A percentile compares a stretch with the other conserved stretches of the same genome.
Conservation (phyloP, 53 echinoderm and acorn worm genomes). For the Mesocentrotus franciscanus region DNA sequence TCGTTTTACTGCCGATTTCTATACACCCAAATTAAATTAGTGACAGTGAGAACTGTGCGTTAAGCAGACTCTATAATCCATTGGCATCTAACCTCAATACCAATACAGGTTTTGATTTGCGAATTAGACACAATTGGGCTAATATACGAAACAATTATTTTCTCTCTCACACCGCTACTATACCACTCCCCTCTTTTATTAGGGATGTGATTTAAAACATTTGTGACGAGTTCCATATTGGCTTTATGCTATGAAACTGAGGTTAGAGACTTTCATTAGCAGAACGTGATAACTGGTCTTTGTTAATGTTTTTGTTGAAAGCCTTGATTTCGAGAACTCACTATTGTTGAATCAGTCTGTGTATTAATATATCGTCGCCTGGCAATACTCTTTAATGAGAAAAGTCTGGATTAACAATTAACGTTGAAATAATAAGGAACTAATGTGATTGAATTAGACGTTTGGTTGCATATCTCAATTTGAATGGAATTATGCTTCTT, state of each 20-base stretch:
- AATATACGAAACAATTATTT: slow-evolving; percentile 31
- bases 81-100: slow-evolving; percentile 24
- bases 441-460: slow-evolving; percentile 42
- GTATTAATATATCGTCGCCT: neutral
- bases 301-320: slow-evolving; percentile 20
- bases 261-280: neutral
- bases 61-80: neutral
- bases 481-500: neutral
- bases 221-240: slow-evolving; percentile 13
- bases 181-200: neutral
- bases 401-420: slow-evolving; percentile 23
- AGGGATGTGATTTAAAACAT: neutral
- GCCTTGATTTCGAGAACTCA: neutral
- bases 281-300: slow-evolving; percentile 13
- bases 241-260: neutral
- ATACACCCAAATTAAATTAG: no score
- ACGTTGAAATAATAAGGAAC: slow-evolving; percentile 44
- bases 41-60: neutral
- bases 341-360: neutral
- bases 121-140: slow-evolving; percentile 43
- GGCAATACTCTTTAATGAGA: neutral
- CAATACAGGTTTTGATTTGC: slow-evolving; percentile 7
- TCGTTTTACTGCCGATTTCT: neutral
- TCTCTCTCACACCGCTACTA: neutral
- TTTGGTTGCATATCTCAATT: neutral